phyloP scores from a whole-genome alignment of 2,888 invertebrate species.

The Parthenolecanium corni region DNA sequence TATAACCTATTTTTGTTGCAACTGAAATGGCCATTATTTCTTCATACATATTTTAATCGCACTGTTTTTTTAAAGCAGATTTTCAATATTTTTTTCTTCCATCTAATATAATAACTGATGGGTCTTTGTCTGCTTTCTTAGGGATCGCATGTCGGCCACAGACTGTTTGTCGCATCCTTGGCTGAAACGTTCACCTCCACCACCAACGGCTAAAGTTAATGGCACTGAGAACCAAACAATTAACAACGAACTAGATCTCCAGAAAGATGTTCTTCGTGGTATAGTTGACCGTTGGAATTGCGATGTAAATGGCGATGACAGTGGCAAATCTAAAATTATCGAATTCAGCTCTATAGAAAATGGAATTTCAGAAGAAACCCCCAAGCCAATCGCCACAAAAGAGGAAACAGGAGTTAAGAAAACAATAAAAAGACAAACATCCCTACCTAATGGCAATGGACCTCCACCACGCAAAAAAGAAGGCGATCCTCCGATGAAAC shows the following conservation, averaged over 20 bases:
- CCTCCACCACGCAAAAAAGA: too few species aligned
- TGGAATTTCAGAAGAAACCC: neutral
- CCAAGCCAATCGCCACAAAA: neutral
- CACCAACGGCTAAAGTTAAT: conserved; percentile 32
- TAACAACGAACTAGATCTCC: conserved; percentile 30
- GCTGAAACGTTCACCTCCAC: conserved; percentile 51
- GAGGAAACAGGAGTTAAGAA: too few species aligned
- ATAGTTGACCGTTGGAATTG: conserved; percentile 32
- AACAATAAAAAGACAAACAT: too few species aligned
- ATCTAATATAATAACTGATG: conserved; percentile 20
- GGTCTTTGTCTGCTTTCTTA: conserved; percentile 43
- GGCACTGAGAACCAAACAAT: neutral
- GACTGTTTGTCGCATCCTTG: conserved; percentile 80
- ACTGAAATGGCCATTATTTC: too few species aligned
- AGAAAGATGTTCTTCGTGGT: conserved; percentile 33
- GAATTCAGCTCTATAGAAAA: conserved; percentile 1
- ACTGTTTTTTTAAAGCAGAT: too few species aligned
- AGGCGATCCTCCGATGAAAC: too few species aligned
- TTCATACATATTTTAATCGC: too few species aligned
- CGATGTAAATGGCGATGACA: neutral
- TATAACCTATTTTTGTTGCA: too few species aligned
- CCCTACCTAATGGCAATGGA: too few species aligned
- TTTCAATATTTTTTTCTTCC: too few species aligned
- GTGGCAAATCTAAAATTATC: conserved; percentile 16
- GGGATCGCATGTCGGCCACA: conserved; percentile 64